Evolutionary conservation across 2,888 invertebrate genomes (phyloP).

Genomic region (Venustoraphidia nigricollis): DNA sequence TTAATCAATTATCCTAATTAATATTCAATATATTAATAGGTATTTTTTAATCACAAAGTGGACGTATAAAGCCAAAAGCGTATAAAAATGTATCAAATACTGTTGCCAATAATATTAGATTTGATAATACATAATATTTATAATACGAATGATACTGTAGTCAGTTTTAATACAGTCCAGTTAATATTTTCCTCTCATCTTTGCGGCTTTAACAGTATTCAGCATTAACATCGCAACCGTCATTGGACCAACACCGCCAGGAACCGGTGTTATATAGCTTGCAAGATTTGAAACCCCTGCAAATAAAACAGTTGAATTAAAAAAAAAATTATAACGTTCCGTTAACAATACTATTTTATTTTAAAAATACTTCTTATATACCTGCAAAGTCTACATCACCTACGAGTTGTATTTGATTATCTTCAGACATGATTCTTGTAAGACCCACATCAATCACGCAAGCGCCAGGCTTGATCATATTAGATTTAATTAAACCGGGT

Average conservation of each 20-base stretch:
- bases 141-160: too few relatives aligned
- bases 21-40: too few relatives aligned
- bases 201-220: constrained; percentile 68
- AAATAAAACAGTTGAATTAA: constrained; percentile 11
- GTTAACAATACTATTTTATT: not conserved
- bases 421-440: constrained; percentile 46
- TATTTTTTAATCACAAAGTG: too few relatives aligned
- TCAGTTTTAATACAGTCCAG: too few relatives aligned
- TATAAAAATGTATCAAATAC: too few relatives aligned
- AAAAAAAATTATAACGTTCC: not conserved
- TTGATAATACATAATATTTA: too few relatives aligned
- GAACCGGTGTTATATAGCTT: constrained; percentile 77
- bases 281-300: constrained; percentile 63
- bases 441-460: constrained; percentile 84
- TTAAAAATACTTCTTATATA: constrained; percentile 19
- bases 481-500: constrained; percentile 55
- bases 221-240: constrained; percentile 89
- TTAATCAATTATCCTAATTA: too few relatives aligned
- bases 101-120: too few relatives aligned
- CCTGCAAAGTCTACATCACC: constrained; percentile 84
- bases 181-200: constrained; percentile 20
- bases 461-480: constrained; percentile 82
- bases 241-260: constrained; percentile 88
- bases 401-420: constrained; percentile 57
- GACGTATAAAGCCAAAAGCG: too few relatives aligned